phyloP scores from a whole-genome alignment of 92 coral and sea anemone species.

The Galaxea fascicularis region DNA sequence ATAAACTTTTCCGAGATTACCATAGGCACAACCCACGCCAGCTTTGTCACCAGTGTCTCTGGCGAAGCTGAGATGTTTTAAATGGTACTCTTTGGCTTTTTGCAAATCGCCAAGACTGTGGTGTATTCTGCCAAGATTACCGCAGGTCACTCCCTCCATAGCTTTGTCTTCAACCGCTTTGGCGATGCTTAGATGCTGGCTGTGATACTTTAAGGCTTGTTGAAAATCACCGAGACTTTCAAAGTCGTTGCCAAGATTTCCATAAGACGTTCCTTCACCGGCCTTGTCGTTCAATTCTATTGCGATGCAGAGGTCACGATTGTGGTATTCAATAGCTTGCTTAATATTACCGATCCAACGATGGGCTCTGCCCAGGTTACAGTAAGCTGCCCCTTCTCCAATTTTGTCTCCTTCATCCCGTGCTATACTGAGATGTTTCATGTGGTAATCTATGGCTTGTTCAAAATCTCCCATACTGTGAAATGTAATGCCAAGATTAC shows the following conservation, averaged over 20 bases:
- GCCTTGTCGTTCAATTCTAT: not conserved
- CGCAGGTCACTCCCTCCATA: no score
- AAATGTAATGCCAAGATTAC: not conserved
- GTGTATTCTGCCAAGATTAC: no score
- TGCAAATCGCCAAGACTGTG: no score
- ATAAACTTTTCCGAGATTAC: conserved; percentile 70
- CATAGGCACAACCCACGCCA: conserved; percentile 48
- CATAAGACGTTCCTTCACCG: conserved; percentile 14
- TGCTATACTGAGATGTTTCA: conserved; percentile 65
- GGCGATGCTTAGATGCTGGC: no score
- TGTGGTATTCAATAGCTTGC: conserved; percentile 24
- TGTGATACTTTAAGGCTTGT: conserved; percentile 27
- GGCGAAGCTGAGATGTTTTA: no score
- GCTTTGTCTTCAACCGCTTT: no score
- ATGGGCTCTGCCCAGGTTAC: conserved; percentile 73
- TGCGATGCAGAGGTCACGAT: conserved; percentile 9
- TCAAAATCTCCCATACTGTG: conserved; percentile 53
- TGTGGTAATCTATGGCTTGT: conserved; percentile 62
- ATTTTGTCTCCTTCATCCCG: conserved; percentile 57
- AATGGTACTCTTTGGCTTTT: no score
- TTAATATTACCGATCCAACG: conserved; percentile 11
- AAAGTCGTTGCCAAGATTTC: conserved; percentile 17
- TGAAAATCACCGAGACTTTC: conserved; percentile 14
- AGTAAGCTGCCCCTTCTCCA: conserved; percentile 68
- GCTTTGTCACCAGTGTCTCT: no score